phyloP scores from a whole-genome alignment of 2,113 vertebrate species.

The Gyps fulvus region DNA sequence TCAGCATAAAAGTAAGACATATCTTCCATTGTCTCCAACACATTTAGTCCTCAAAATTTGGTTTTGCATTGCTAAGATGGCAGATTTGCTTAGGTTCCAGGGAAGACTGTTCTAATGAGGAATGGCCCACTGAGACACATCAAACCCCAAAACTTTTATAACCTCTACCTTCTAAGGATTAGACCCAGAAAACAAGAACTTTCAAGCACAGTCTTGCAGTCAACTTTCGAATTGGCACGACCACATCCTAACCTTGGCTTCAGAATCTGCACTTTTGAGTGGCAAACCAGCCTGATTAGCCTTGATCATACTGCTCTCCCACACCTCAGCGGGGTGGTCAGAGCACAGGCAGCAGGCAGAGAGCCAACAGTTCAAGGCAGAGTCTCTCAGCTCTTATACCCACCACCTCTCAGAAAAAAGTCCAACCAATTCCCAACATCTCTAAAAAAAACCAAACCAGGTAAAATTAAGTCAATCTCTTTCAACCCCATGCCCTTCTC shows the following conservation, averaged over 20 bases:
- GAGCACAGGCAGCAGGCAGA: not conserved
- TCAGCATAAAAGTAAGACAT: not conserved
- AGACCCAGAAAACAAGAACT: not conserved
- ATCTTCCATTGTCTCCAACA: not conserved
- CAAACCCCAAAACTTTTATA: not conserved
- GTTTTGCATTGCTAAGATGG: not conserved
- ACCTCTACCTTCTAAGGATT: not conserved
- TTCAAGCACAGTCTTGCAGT: not conserved
- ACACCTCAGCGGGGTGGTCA: rapidly evolving
- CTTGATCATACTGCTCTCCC: rapidly evolving
- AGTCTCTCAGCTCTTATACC: not conserved
- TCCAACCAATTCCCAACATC: not conserved
- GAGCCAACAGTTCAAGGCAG: not conserved
- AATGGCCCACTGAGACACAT: rapidly evolving
- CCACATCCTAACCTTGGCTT: not conserved
- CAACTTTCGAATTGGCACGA: not conserved
- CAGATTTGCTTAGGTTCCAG: not conserved
- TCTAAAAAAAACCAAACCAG: not conserved
- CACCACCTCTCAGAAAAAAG: no score
- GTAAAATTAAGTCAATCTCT: not conserved
- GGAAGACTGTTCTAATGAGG: not conserved
- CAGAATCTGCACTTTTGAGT: not conserved
- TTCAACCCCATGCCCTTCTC: not conserved
- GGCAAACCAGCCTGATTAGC: not conserved
- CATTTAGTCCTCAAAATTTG: not conserved